phyloP scores from a whole-genome alignment of 2,797 vertebrate genomes.

The Oryzias dopingdopingensis region DNA sequence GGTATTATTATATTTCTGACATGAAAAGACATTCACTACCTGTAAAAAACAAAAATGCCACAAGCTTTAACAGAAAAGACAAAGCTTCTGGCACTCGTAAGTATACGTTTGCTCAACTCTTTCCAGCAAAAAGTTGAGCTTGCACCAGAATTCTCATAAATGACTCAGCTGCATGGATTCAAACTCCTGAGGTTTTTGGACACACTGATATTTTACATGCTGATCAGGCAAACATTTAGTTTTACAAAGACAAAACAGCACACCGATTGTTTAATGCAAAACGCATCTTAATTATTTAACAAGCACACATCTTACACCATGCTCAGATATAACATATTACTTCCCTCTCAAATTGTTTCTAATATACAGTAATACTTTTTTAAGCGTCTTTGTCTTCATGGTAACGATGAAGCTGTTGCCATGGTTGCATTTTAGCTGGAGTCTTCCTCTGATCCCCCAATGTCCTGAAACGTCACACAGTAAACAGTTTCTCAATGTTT shows the following conservation, averaged over 20 bases:
- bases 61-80: too few species aligned
- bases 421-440: slow-evolving; percentile 52
- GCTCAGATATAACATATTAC: slow-evolving; percentile 7
- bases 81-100: too few species aligned
- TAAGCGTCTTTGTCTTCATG: slow-evolving; percentile 21
- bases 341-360: not conserved
- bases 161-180: too few species aligned
- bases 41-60: too few species aligned
- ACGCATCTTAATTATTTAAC: slow-evolving; percentile 17
- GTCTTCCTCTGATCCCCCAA: slow-evolving; percentile 68
- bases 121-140: too few species aligned
- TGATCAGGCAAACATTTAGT: too few species aligned
- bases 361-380: slow-evolving; percentile 27
- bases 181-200: too few species aligned
- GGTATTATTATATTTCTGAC: too few species aligned
- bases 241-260: not conserved
- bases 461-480: slow-evolving; percentile 66
- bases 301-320: slow-evolving; percentile 8
- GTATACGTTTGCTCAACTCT: too few species aligned
- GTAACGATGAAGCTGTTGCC: slow-evolving; percentile 44
- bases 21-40: too few species aligned
- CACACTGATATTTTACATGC: too few species aligned
- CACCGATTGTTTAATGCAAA: slow-evolving; percentile 3
- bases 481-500: not conserved
- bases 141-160: too few species aligned